Conservation (phyloP, 2,113 vertebrate species). For the Myodes glareolus region DNA sequence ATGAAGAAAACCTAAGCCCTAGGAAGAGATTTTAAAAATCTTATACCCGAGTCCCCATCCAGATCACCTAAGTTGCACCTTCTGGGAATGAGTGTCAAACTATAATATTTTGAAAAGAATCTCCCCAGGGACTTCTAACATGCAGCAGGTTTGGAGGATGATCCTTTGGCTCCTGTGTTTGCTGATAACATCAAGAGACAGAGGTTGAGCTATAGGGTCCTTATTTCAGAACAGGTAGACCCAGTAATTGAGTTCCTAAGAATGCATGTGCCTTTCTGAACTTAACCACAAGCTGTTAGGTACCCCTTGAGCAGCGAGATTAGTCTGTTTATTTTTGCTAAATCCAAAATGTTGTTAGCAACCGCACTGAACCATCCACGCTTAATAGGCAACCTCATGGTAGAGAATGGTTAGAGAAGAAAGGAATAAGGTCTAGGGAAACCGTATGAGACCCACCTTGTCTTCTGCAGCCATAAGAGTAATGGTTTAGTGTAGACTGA, state of each 20-base stretch:
- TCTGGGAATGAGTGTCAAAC: not conserved
- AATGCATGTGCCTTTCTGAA: not conserved
- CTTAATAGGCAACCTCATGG: not conserved
- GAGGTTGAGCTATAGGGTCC: not conserved
- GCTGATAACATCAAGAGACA: not conserved
- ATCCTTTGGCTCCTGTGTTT: not conserved
- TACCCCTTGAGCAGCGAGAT: not conserved
- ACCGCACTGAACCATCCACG: not conserved
- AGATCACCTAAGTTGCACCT: not conserved
- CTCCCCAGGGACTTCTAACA: not conserved
- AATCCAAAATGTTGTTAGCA: not conserved
- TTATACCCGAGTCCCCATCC: not conserved
- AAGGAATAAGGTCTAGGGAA: not conserved
- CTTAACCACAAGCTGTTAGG: not conserved
- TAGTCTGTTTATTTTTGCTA: not conserved
- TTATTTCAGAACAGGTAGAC: not conserved
- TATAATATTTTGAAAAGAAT: not conserved
- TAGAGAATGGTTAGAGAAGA: not conserved
- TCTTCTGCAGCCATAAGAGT: not conserved
- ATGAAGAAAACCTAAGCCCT: not conserved
- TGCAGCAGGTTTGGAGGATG: not conserved
- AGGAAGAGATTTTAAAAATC: not conserved
- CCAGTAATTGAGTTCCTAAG: not conserved
- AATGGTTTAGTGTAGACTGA: not conserved
- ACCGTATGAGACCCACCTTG: rapidly evolving